These are phyloP conservation scores for Metopia argyrocephala DNA, from an alignment of 2,888 invertebrate genomes.

Conservation along the genomic window DNA sequence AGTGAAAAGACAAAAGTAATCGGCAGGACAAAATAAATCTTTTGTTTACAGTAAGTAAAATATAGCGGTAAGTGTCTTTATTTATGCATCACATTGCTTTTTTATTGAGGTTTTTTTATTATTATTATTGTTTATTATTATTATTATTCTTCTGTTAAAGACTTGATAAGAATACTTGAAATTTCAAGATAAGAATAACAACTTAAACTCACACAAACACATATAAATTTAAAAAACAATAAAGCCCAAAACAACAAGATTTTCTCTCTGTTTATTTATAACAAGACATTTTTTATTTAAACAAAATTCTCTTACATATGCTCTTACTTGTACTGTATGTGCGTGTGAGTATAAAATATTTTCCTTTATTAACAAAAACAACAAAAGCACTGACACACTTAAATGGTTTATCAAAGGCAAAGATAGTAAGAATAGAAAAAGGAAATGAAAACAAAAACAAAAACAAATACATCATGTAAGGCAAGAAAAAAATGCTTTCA, in stretches of 20 bases:
- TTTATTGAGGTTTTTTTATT: neutral
- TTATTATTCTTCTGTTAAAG: conserved; percentile 32
- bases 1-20: neutral
- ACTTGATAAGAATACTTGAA: conserved; percentile 41
- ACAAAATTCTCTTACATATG: neutral
- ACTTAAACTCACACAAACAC: neutral
- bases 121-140: conserved; percentile 34
- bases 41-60: neutral
- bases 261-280: neutral
- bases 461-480: neutral
- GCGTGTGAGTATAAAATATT: no score
- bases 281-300: neutral
- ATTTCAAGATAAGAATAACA: conserved; percentile 16
- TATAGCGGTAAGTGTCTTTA: neutral
- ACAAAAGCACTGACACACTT: conserved; percentile 18
- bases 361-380: neutral
- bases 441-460: no score
- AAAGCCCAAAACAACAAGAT: neutral
- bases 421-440: conserved; percentile 14
- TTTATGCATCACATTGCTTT: no score
- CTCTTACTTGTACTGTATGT: neutral
- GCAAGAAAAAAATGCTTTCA: neutral
- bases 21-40: neutral
- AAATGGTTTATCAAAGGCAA: conserved; percentile 32
- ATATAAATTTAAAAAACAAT: neutral